Evolutionary conservation across 2,113 vertebrate genomes (phyloP), one percentile per base, ranked within the genome.

Genomic region (Siniperca chuatsi): DNA sequence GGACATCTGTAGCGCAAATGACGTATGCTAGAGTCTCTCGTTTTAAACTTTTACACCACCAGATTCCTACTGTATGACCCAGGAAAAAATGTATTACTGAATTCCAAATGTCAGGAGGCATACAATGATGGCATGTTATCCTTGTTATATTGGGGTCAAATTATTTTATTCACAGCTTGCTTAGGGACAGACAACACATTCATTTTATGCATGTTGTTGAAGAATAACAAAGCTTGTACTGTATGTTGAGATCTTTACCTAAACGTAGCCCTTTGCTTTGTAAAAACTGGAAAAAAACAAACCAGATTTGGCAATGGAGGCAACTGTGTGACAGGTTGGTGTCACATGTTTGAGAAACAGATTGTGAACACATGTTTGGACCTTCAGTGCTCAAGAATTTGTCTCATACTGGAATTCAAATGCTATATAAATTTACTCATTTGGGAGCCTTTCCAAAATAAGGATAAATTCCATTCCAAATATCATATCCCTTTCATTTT

Each of bases 321-420:
- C 77, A 61, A 77, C 73, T 72, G 62, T 87, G 83, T 42, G 82
- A 86, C 87, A 91, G 80, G 82, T 86, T 71, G 68, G 40, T 90
- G 88, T 86, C 85, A 83, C 65, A 73, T 78, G 74, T 66, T 83
- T 87, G 78, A 87, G 67, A 80, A 89, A 89, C 90, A 92, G 77
- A 89, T 90, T 93, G 92, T 29, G 84, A 91, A 84, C 92, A 93
- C 85, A 90, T 92, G 90, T 87, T 80, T 82, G 75, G 79, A 65
- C 57, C 52, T 71, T 82, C 48, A 82, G 52, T 1, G 54, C 70
- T 89, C 42, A 88, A 87, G 85, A 85, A 88, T 83, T 79, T 83
- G 42, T 81, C 61, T 83, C 61, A 67, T 50, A 70, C 25, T 78
- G n/a, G 42, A 82, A 85, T 86, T 87, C 21, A 67, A 74, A 78